phyloP scores from a whole-genome alignment of 2,888 invertebrate species.

The Epistrophe eligans region DNA sequence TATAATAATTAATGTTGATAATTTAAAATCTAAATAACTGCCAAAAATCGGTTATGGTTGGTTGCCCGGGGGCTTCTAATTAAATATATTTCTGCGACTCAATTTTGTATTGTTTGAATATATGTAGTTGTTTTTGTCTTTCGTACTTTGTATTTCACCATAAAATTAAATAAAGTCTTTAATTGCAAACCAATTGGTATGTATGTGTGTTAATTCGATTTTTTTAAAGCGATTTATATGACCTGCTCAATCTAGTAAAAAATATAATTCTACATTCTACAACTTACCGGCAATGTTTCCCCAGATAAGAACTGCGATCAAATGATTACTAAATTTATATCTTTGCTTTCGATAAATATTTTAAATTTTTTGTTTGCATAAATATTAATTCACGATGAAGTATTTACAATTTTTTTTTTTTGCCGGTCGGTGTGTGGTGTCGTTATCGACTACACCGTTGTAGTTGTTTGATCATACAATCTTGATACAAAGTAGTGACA shows the following conservation, averaged over 20 bases:
- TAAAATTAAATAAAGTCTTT: not conserved
- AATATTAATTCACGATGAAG: not conserved
- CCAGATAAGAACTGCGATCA: not conserved
- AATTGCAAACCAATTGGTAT: not conserved
- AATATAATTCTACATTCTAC: too few relatives aligned
- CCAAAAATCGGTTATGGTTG: not conserved
- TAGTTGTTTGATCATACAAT: too few relatives aligned
- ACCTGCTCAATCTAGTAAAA: not conserved
- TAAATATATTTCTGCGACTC: not conserved
- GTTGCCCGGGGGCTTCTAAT: not conserved
- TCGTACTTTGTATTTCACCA: not conserved
- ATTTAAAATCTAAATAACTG: not conserved
- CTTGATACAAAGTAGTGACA: too few relatives aligned
- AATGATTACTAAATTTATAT: not conserved
- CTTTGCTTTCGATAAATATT: too few relatives aligned
- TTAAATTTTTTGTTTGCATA: not conserved
- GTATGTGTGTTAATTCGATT: too few relatives aligned
- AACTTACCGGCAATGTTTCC: not conserved
- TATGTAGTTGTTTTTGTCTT: not conserved
- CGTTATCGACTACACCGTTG: too few relatives aligned
- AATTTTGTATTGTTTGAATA: not conserved
- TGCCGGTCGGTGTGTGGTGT: not conserved
- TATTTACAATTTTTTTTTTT: not conserved
- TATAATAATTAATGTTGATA: not conserved
- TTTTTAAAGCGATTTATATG: too few relatives aligned